A percentile compares a stretch with the other conserved stretches of the same genome.
Conservation (phyloP, 2,113 vertebrate species). For the Rhabdornis inornatus region DNA sequence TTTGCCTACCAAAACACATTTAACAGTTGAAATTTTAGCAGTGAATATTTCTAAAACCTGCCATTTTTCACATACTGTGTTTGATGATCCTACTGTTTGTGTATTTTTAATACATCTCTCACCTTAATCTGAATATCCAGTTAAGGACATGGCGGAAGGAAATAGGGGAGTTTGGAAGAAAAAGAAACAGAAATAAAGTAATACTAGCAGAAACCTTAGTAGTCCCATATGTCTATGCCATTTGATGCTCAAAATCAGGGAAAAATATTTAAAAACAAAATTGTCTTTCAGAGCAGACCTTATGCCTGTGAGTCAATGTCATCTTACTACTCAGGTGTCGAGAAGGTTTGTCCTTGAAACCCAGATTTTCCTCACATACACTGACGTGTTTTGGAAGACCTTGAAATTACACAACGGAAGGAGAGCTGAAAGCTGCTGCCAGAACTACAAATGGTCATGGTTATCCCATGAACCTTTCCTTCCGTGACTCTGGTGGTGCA, state of each 20-base stretch:
- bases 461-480: not conserved
- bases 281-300: not conserved
- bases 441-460: not conserved
- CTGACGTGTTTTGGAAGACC: not conserved
- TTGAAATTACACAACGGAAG: conserved; percentile 5
- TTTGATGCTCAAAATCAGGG: conserved; percentile 28
- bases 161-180: not conserved
- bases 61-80: not conserved
- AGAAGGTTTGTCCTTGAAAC: conserved; percentile 33
- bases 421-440: conserved; percentile 20
- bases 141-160: not conserved
- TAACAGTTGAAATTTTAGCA: conserved; percentile 29
- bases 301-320: conserved; percentile 22
- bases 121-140: not conserved
- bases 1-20: not conserved
- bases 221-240: not conserved
- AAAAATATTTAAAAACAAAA: not conserved
- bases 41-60: not conserved
- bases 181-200: not conserved
- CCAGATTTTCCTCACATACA: not conserved
- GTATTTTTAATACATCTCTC: not conserved
- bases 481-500: not conserved
- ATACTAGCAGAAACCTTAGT: not conserved
- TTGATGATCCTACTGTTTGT: not conserved
- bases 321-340: not conserved